These are phyloP conservation scores for Amaurobius ferox DNA, from an alignment of 2,888 invertebrate genomes.

Conservation along the genomic window DNA sequence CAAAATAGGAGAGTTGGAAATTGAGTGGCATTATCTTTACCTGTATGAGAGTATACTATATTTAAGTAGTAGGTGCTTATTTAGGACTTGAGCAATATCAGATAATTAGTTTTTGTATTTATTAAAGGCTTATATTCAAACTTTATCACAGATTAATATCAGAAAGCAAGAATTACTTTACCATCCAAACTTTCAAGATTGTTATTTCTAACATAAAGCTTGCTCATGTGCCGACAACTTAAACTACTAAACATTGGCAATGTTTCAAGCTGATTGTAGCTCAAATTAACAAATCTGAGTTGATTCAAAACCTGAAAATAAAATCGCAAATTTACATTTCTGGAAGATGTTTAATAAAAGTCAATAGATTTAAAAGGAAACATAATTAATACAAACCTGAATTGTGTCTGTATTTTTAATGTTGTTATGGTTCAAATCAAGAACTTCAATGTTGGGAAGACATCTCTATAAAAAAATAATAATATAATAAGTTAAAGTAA, in stretches of 20 bases:
- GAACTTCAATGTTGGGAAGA: conserved; percentile 60
- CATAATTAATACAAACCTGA: conserved; percentile 32
- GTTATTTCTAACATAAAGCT: conserved; percentile 52
- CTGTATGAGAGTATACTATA: too few relatives aligned
- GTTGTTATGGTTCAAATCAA: conserved; percentile 61
- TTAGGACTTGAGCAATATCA: too few relatives aligned
- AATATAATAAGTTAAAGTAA: neutral
- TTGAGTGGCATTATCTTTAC: too few relatives aligned
- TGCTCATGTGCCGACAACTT: conserved; percentile 39
- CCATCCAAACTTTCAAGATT: conserved; percentile 38
- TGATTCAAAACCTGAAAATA: conserved; percentile 36
- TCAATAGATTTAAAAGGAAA: too few relatives aligned
- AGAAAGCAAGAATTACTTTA: conserved; percentile 9
- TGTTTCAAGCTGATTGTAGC: conserved; percentile 43
- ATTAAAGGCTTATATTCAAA: too few relatives aligned
- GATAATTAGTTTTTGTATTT: too few relatives aligned
- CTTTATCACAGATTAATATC: too few relatives aligned
- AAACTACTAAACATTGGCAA: conserved; percentile 36
- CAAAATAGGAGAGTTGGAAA: too few relatives aligned
- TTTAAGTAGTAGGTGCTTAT: too few relatives aligned
- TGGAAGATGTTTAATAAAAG: neutral
- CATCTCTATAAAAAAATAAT: conserved; percentile 31
- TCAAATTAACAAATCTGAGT: conserved; percentile 53
- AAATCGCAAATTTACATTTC: neutral
- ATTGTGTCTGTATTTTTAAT: conserved; percentile 45